phyloP scores from a whole-genome alignment of 2,797 vertebrate genomes.

The Urosaurus nigricauda region DNA sequence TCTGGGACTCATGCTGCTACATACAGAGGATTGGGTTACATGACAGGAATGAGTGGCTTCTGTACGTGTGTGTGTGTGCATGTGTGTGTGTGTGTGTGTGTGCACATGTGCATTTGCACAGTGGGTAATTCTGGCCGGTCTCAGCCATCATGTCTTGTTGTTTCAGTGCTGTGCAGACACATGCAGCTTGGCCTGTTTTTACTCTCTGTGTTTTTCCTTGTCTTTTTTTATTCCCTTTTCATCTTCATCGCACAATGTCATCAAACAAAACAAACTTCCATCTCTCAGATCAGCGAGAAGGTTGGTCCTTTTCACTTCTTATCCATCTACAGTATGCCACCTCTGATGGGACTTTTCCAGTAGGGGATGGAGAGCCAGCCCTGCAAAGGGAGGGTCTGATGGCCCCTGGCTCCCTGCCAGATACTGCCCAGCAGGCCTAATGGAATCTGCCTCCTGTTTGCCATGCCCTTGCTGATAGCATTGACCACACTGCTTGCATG shows the following conservation, averaged over 20 bases:
- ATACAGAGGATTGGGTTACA: conserved; percentile 52
- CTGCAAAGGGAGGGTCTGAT: conserved; percentile 67
- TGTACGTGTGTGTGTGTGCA: background rate
- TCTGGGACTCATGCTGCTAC: conserved; percentile 49
- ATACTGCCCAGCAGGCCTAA: conserved; percentile 69
- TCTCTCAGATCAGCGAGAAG: conserved; percentile 99
- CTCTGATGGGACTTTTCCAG: conserved; percentile 77
- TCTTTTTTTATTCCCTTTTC: conserved; percentile 89
- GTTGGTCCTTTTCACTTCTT: conserved; percentile 98
- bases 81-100: conserved; percentile 45
- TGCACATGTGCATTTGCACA: conserved; percentile 50
- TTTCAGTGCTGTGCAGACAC: conserved; percentile 85
- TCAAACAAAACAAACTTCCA: conserved; percentile 92
- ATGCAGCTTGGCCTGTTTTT: conserved; percentile 89
- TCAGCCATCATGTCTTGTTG: conserved; percentile 82
- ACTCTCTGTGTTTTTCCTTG: conserved; percentile 91
- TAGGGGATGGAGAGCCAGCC: conserved; percentile 77
- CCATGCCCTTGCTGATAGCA: conserved; percentile 72
- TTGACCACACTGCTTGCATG: conserved; percentile 71
- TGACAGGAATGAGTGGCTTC: background rate
- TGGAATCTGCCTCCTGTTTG: conserved; percentile 69
- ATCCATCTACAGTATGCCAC: conserved; percentile 84
- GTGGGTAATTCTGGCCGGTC: conserved; percentile 69
- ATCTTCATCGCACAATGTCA: conserved; percentile 94
- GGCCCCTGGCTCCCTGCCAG: conserved; percentile 73